Evolutionary conservation across 2,797 vertebrate genomes (phyloP).

Genomic region (Poeciliopsis turneri): DNA sequence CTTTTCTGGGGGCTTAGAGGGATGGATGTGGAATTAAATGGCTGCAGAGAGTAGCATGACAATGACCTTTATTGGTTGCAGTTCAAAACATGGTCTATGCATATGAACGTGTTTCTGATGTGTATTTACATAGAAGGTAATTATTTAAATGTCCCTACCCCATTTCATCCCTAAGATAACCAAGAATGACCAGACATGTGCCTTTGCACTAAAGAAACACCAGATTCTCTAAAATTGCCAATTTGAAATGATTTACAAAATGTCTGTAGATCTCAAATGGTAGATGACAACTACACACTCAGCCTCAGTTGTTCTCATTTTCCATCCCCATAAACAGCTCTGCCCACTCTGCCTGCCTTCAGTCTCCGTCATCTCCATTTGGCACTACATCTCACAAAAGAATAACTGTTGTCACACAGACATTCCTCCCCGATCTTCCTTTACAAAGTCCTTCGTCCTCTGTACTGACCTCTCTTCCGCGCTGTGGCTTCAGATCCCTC

Average conservation of each 20-base stretch:
- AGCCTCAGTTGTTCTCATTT: slow-evolving; percentile 26
- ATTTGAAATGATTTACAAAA: slow-evolving; percentile 15
- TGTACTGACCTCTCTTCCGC: slow-evolving; percentile 82
- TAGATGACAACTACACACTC: slow-evolving; percentile 24
- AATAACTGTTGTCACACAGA: slow-evolving; percentile 14
- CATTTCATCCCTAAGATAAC: not conserved
- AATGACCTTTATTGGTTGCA: slow-evolving; percentile 37
- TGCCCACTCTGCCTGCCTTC: slow-evolving; percentile 47
- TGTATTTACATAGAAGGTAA: not conserved
- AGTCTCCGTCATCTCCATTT: slow-evolving; percentile 34
- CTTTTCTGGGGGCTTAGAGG: slow-evolving; percentile 9
- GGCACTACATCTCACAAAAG: slow-evolving; percentile 24
- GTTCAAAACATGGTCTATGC: slow-evolving; percentile 16
- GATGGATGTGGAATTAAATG: slow-evolving; percentile 28
- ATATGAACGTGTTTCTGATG: not conserved
- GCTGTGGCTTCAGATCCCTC: slow-evolving; percentile 72
- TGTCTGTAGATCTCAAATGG: slow-evolving; percentile 25
- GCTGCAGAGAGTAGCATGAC: slow-evolving; percentile 7
- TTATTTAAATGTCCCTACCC: slow-evolving; percentile 7
- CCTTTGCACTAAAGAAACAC: slow-evolving; percentile 27
- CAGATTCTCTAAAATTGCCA: slow-evolving; percentile 5
- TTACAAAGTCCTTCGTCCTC: slow-evolving; percentile 65
- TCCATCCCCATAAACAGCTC: slow-evolving; percentile 48
- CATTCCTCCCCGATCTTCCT: slow-evolving; percentile 35
- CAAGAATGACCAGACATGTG: slow-evolving; percentile 19